Percentiles rank a stretch among this genome's conserved stretches.
Evolutionary conservation across 1,140 invertebrate genomes (phyloP).

Genomic region (Macrocentrus cingulum): DNA sequence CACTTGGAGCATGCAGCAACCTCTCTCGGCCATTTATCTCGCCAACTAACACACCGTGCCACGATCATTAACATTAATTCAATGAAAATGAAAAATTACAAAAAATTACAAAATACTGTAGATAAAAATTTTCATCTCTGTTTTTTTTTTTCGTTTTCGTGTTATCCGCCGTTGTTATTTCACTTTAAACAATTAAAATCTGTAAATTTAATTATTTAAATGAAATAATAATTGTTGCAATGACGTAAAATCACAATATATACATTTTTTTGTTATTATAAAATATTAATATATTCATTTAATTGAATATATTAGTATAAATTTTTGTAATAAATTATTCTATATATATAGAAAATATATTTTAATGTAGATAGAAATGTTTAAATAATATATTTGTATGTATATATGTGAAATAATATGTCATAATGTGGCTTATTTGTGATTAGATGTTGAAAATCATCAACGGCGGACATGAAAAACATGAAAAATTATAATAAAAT

Average conservation of each 20-base stretch:
- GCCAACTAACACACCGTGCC: constrained; percentile 58
- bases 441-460: constrained; percentile 24
- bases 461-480: constrained; percentile 38
- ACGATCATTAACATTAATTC: constrained; percentile 57
- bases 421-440: constrained; percentile 20
- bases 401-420: no score
- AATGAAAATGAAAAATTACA: constrained; percentile 53
- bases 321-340: no score
- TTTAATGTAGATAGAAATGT: no score
- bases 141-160: constrained; percentile 24
- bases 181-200: constrained; percentile 17
- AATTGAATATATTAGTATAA: no score
- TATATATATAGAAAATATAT: no score
- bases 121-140: no score
- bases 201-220: no score
- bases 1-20: constrained; percentile 56
- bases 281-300: no score
- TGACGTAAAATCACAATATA: no score
- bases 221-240: no score
- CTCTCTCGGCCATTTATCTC: constrained; percentile 51
- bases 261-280: no score
- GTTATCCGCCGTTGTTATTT: constrained; percentile 34
- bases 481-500: constrained; percentile 42
- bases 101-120: constrained; percentile 39
- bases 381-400: no score